Evolutionary conservation across 2,888 invertebrate species (phyloP).

Genomic region (Odontocolon sp.): DNA sequence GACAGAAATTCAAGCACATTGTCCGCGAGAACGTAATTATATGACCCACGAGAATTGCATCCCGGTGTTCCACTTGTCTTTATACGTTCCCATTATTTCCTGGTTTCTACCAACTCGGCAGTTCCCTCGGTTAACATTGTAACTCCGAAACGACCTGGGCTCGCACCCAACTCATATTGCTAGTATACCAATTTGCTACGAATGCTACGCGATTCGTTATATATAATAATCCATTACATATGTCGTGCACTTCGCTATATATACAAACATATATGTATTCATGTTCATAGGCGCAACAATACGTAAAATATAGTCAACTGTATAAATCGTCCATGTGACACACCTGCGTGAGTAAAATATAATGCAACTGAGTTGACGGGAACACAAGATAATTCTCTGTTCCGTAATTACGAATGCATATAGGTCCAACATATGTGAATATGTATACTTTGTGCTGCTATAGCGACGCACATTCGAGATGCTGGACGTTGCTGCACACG

Average conservation of each 20-base stretch:
- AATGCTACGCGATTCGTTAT: conserved; percentile 9
- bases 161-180: conserved; percentile 36
- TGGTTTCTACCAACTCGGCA: conserved; percentile 44
- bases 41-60: conserved; percentile 59
- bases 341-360: conserved; percentile 39
- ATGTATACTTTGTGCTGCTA: conserved; percentile 5
- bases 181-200: too few relatives aligned
- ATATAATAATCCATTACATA: not conserved
- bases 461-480: not conserved
- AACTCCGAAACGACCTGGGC: conserved; percentile 48
- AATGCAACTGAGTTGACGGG: conserved; percentile 11
- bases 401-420: conserved; percentile 9
- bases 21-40: conserved; percentile 59
- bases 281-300: not conserved
- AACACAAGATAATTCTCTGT: conserved; percentile 1
- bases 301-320: conserved; percentile 5
- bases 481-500: not conserved
- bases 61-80: conserved; percentile 61
- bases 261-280: not conserved
- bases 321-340: conserved; percentile 3
- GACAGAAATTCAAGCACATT: conserved; percentile 47
- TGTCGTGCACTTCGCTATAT: conserved; percentile 1
- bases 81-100: conserved; percentile 59
- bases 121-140: conserved; percentile 44
- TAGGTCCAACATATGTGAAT: conserved; percentile 12